Evolutionary conservation across 2,888 invertebrate species (phyloP).

Genomic region (Eurytoma adleriae): DNA sequence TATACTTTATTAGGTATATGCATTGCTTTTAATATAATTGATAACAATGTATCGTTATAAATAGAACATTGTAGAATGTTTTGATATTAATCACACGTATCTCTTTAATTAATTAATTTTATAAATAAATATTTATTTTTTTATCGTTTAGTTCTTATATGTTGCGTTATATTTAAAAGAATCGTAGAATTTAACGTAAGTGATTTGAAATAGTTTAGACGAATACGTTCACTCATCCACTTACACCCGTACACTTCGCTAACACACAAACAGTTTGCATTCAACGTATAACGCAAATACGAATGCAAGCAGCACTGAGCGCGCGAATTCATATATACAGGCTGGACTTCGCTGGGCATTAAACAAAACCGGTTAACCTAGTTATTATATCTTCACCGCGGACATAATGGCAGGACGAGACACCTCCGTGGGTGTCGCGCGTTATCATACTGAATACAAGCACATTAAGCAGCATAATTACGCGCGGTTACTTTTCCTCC

Average conservation of each 20-base stretch:
- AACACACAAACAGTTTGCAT: constrained; percentile 24
- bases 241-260: constrained; percentile 7
- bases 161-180: no score
- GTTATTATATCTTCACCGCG: constrained; percentile 66
- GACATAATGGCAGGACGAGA: constrained; percentile 56
- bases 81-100: no score
- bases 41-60: no score
- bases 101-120: no score
- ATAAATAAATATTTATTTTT: no score
- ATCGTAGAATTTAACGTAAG: no score
- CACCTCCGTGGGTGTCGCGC: constrained; percentile 54
- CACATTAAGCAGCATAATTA: constrained; percentile 28
- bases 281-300: constrained; percentile 17
- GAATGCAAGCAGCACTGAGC: constrained; percentile 24
- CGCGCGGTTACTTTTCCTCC: constrained; percentile 11
- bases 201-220: not conserved
- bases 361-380: constrained; percentile 71
- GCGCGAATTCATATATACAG: constrained; percentile 61
- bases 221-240: not conserved
- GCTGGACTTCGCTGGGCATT: constrained; percentile 76
- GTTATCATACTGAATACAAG: constrained; percentile 50
- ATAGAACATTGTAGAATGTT: no score
- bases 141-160: no score
- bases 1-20: no score
- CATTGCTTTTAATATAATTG: no score